Evolutionary conservation across 2,797 vertebrate species (phyloP).

Genomic region (Chelon auratus): DNA sequence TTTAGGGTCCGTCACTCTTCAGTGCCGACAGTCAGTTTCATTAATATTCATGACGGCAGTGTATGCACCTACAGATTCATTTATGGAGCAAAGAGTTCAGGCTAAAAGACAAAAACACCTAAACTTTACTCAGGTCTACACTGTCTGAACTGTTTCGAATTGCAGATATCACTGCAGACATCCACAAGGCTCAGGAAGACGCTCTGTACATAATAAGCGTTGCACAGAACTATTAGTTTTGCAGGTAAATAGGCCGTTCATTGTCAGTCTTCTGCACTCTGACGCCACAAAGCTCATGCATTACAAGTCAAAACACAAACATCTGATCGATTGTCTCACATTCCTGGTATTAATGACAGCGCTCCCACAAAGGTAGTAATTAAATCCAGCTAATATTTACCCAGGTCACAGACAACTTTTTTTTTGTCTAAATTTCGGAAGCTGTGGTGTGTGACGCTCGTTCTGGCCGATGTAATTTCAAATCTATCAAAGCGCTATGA

Average conservation of each 20-base stretch:
- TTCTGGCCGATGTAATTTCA: conserved; percentile 24
- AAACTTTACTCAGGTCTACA: not conserved
- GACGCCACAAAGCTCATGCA: conserved; percentile 1
- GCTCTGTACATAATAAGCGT: conserved; percentile 24
- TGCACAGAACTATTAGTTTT: not conserved
- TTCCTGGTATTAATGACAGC: not conserved
- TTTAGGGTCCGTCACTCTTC: conserved; percentile 14
- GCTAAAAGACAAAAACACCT: conserved; percentile 10
- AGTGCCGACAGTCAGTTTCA: not conserved
- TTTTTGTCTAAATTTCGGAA: conserved; percentile 34
- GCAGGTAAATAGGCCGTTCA: not conserved
- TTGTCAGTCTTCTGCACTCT: conserved; percentile 4
- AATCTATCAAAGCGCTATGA: conserved; percentile 24
- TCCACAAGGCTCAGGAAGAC: conserved; percentile 3
- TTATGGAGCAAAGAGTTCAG: conserved; percentile 11
- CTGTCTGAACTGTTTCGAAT: conserved; percentile 17
- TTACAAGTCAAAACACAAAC: not conserved
- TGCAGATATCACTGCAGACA: conserved; percentile 21
- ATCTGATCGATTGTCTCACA: not conserved
- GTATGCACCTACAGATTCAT: conserved; percentile 10
- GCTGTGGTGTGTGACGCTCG: conserved; percentile 13
- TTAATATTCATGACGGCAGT: conserved; percentile 31
- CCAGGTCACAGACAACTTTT: conserved; percentile 8
- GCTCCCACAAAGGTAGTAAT: conserved; percentile 8
- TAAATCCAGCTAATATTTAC: conserved; percentile 32